Conservation (phyloP, 2,888 invertebrate genomes). For the Melanargia galathea region DNA sequence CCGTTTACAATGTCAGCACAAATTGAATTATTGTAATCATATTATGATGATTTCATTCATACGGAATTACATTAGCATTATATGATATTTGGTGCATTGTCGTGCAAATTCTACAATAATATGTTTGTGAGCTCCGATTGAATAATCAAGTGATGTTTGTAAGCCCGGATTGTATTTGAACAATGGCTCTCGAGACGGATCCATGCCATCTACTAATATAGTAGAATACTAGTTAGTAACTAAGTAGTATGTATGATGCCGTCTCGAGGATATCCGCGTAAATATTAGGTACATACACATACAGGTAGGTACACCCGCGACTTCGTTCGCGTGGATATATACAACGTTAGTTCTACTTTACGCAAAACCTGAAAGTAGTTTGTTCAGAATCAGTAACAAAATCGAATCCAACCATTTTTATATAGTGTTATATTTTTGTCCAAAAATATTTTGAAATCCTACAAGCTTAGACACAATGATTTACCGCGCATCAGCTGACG, state of each 20-base stretch:
- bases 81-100: neutral
- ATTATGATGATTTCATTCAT: slow-evolving; percentile 6
- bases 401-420: too few species aligned
- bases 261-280: neutral
- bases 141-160: slow-evolving; percentile 17
- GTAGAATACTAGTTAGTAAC: neutral
- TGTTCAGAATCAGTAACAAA: too few species aligned
- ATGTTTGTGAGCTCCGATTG: slow-evolving; percentile 9
- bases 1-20: neutral
- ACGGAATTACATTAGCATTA: slow-evolving; percentile 9
- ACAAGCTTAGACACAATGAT: too few species aligned
- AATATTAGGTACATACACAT: too few species aligned
- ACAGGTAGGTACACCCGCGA: too few species aligned
- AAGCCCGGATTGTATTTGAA: slow-evolving; percentile 15
- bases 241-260: neutral
- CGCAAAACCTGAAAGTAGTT: too few species aligned
- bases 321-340: too few species aligned
- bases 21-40: neutral
- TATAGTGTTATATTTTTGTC: too few species aligned
- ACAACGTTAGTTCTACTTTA: too few species aligned
- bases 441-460: too few species aligned
- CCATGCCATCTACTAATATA: neutral
- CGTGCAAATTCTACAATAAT: slow-evolving; percentile 17
- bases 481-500: too few species aligned
- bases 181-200: slow-evolving; percentile 13